Conservation (phyloP, 92 coral and sea anemone species). For the Zoanthus solanderi region DNA sequence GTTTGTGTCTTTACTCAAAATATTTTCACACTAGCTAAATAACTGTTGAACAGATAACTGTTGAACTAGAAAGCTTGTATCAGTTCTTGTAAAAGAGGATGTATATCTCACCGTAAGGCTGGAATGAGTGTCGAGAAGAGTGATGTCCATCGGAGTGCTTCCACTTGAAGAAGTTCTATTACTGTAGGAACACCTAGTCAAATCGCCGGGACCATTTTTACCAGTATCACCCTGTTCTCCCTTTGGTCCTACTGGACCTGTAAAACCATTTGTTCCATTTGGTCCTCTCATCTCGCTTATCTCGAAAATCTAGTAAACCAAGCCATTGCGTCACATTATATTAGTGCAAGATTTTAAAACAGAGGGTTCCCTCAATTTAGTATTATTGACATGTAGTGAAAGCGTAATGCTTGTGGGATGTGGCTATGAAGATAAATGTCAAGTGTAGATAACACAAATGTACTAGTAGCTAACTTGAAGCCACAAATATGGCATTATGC, state of each 20-base stretch:
- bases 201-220: conserved; percentile 15
- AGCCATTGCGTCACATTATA: no score
- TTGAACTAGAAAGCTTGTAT: neutral
- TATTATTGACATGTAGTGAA: no score
- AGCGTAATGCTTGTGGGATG: no score
- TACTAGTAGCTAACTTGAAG: no score
- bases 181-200: neutral
- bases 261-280: neutral
- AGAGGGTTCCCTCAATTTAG: no score
- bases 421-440: no score
- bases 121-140: neutral
- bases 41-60: neutral
- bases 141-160: neutral
- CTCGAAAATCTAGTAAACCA: neutral
- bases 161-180: neutral
- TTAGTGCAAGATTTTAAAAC: no score
- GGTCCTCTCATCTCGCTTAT: conserved; percentile 38
- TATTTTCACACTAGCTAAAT: neutral
- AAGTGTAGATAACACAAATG: no score
- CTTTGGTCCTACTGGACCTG: conserved; percentile 8
- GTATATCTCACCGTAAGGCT: neutral
- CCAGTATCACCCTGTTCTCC: conserved; percentile 14
- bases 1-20: no score
- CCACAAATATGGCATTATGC: no score
- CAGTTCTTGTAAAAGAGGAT: neutral